Evolutionary conservation across 2,113 vertebrate species (phyloP).

Genomic region (Larimichthys polyactis): DNA sequence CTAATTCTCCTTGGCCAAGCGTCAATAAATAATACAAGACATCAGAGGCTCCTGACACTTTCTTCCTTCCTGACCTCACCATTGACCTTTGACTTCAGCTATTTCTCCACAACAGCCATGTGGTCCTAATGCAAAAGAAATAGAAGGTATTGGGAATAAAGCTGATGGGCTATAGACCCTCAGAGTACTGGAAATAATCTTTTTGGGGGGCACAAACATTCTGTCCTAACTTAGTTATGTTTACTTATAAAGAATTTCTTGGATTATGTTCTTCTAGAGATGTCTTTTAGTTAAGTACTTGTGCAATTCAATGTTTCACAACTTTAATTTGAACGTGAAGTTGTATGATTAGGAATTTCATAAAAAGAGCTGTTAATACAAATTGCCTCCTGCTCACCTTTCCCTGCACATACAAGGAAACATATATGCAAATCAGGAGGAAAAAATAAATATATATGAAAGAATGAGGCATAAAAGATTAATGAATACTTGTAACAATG

Average conservation of each 20-base stretch:
- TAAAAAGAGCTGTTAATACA: not conserved
- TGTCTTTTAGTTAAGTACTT: too few relatives aligned
- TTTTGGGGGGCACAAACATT: not conserved
- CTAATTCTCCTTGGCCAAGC: too few relatives aligned
- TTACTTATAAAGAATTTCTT: not conserved
- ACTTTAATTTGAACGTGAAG: not conserved
- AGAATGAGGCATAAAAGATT: not conserved
- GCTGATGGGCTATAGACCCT: not conserved
- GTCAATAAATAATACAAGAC: too few relatives aligned
- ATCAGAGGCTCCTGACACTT: too few relatives aligned
- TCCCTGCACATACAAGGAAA: not conserved
- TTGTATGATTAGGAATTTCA: not conserved
- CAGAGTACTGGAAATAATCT: not conserved
- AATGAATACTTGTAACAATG: not conserved
- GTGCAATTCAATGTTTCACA: not conserved
- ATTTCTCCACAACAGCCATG: not conserved
- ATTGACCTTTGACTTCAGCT: too few relatives aligned
- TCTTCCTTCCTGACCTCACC: too few relatives aligned
- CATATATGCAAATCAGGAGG: not conserved
- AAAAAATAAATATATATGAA: not conserved
- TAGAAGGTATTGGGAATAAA: not conserved
- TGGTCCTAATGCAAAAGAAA: slow-evolving; percentile 4
- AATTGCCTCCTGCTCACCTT: not conserved
- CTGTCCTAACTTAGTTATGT: not conserved
- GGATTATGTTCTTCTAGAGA: too few relatives aligned